A percentile compares a stretch with the other conserved stretches of the same genome.
These are phyloP conservation scores for Pteromalus puparum DNA, from an alignment of 1,140 invertebrate genomes.

Conservation along the genomic window DNA sequence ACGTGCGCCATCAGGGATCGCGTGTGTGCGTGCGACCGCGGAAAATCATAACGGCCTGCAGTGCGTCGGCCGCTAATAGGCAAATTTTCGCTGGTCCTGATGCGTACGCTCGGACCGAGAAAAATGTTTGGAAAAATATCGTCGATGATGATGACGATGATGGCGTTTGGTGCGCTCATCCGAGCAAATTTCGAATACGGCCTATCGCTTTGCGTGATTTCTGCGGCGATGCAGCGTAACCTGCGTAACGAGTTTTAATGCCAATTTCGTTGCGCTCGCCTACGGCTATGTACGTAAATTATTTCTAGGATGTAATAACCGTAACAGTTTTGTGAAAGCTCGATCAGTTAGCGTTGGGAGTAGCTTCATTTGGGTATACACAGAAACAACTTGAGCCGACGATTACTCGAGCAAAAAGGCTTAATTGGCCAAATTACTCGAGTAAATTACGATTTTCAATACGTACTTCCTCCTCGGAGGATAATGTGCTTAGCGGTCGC, in stretches of 20 bases:
- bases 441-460: background rate
- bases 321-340: background rate
- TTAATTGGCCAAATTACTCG: background rate
- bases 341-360: background rate
- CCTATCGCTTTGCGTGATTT: background rate
- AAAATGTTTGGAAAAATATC: background rate
- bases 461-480: background rate
- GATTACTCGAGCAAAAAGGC: background rate
- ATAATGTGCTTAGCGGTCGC: background rate
- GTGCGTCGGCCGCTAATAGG: background rate
- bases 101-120: background rate
- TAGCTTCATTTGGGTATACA: background rate
- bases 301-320: background rate
- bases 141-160: background rate
- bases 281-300: background rate
- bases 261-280: background rate
- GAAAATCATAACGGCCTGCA: constrained; percentile 5
- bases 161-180: too few species aligned
- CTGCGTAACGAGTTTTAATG: background rate
- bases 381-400: background rate
- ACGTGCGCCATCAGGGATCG: background rate
- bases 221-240: background rate
- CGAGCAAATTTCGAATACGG: background rate
- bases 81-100: background rate
- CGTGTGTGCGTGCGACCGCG: background rate